phyloP scores from a whole-genome alignment of 1,140 invertebrate genomes.

The Achatina immaculata region DNA sequence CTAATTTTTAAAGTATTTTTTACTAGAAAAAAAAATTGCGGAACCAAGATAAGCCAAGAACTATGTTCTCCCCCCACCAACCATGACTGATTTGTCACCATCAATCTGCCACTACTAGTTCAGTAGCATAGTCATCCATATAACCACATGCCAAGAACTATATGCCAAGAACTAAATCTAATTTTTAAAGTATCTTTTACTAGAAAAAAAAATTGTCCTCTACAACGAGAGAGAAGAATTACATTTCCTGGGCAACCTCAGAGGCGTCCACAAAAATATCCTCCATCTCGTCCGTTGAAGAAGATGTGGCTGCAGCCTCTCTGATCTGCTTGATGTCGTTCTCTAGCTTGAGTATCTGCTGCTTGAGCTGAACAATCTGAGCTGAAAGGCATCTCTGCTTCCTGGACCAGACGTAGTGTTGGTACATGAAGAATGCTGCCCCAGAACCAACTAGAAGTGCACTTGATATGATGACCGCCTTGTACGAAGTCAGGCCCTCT shows the following conservation, averaged over 20 bases:
- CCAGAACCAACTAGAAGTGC: neutral
- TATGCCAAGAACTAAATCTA: no score
- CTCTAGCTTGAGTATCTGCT: neutral
- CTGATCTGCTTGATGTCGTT: slow-evolving; percentile 11
- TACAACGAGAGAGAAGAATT: neutral
- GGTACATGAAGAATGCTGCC: neutral
- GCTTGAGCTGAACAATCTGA: neutral
- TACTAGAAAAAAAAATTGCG: no score
- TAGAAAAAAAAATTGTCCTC: no score
- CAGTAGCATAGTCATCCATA: no score
- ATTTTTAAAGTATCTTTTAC: no score
- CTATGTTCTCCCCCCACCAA: no score
- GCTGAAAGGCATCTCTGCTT: neutral
- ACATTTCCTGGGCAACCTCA: slow-evolving; percentile 6
- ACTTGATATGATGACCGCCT: slow-evolving; percentile 9
- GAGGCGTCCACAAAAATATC: slow-evolving; percentile 24
- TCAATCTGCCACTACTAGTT: no score
- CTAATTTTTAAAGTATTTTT: no score
- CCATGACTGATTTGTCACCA: no score
- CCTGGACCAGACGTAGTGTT: neutral
- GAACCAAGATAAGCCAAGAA: no score
- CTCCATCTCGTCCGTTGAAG: slow-evolving; percentile 24
- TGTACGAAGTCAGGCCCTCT: neutral
- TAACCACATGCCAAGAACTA: no score
- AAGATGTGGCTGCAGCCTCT: neutral